phyloP scores from a whole-genome alignment of 1,140 invertebrate species.

The Rhagoletis pomonella region DNA sequence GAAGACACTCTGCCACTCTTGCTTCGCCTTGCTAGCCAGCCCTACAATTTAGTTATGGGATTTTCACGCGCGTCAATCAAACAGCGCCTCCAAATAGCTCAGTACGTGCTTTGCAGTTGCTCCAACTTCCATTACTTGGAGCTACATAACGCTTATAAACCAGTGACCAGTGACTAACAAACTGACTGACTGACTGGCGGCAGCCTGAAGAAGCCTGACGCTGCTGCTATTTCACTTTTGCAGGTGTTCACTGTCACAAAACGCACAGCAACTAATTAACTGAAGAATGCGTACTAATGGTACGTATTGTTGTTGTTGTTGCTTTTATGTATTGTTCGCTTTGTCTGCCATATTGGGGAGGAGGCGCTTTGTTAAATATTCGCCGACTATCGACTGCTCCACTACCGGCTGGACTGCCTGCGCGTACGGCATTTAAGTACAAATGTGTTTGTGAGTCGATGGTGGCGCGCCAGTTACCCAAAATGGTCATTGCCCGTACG shows the following conservation, averaged over 20 bases:
- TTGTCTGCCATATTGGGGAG: conserved; percentile 47
- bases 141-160: neutral
- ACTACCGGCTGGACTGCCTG: no score
- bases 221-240: conserved; percentile 27
- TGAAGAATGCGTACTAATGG: conserved; percentile 50
- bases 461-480: conserved; percentile 48
- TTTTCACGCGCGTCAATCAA: conserved; percentile 48
- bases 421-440: neutral
- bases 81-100: conserved; percentile 8
- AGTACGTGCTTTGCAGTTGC: neutral
- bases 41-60: conserved; percentile 35
- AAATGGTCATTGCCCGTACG: conserved; percentile 42
- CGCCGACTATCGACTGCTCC: neutral
- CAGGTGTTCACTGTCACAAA: conserved; percentile 52
- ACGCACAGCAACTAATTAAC: conserved; percentile 50
- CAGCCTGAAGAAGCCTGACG: no score
- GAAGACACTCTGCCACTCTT: neutral
- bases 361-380: conserved; percentile 41
- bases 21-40: neutral
- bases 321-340: conserved; percentile 14
- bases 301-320: neutral
- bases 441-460: neutral
- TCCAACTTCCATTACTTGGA: neutral
- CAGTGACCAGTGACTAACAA: neutral
- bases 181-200: neutral